A percentile compares a stretch with the other conserved stretches of the same genome.
Evolutionary conservation across 2,113 vertebrate genomes (phyloP).

Genomic region (Apteryx mantelli): DNA sequence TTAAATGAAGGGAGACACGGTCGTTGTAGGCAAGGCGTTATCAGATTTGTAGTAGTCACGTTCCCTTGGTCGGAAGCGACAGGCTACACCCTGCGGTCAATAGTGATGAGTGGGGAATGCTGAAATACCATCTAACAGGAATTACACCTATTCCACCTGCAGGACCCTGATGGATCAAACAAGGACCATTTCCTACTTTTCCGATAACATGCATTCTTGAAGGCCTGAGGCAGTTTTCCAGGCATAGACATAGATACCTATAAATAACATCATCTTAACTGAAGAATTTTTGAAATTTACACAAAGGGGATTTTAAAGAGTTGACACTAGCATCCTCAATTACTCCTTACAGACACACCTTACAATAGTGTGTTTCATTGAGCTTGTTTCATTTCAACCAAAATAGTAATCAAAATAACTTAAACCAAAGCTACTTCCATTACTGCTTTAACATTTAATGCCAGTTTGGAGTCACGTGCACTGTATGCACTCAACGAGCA

Average conservation of each 20-base stretch:
- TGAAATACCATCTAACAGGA: conserved; percentile 40
- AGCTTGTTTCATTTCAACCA: background rate
- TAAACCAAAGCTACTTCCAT: background rate
- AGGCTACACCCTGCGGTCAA: background rate
- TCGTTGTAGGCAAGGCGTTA: background rate
- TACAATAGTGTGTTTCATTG: background rate
- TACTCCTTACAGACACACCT: conserved; percentile 7
- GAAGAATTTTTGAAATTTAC: conserved; percentile 58
- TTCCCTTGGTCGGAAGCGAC: conserved; percentile 1
- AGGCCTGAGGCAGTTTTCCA: conserved; percentile 42
- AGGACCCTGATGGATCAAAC: conserved; percentile 3
- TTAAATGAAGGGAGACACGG: background rate
- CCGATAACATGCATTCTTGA: conserved; percentile 14
- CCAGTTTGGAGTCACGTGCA: background rate
- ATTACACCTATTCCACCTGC: conserved; percentile 17
- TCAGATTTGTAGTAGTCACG: background rate
- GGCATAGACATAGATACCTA: conserved; percentile 54
- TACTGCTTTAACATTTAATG: conserved; percentile 13
- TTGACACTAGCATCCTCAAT: conserved; percentile 15
- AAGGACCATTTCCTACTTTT: conserved; percentile 34
- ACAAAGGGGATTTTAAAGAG: conserved; percentile 19
- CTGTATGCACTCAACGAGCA: background rate
- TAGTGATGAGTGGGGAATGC: conserved; percentile 1
- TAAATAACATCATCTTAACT: conserved; percentile 39
- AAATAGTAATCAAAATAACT: conserved; percentile 41